Percentiles rank a stretch among this genome's conserved stretches.
Conservation (phyloP, 2,113 vertebrate genomes). For the Grammomys dolichurus region DNA sequence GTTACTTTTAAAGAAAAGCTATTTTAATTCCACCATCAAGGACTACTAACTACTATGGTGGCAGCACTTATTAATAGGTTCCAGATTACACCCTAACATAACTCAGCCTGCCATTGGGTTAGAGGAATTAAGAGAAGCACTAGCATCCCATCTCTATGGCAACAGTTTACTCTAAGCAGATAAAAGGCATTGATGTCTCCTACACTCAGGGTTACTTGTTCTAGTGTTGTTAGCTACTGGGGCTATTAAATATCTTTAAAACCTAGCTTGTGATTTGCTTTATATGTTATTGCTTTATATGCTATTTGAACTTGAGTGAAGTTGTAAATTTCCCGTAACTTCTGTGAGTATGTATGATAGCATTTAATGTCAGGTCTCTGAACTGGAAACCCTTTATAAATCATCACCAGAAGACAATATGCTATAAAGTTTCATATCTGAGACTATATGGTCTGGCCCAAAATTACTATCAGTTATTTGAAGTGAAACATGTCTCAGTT, state of each 20-base stretch:
- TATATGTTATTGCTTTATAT: neutral
- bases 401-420: neutral
- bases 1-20: neutral
- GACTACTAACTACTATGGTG: neutral
- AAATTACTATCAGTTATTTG: neutral
- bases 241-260: conserved; percentile 43
- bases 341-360: neutral
- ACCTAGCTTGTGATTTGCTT: neutral
- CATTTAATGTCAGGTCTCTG: neutral
- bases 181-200: neutral
- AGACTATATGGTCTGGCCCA: neutral
- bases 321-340: conserved; percentile 13
- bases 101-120: neutral
- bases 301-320: neutral
- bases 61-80: conserved; percentile 29
- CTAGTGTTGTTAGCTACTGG: neutral
- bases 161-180: neutral
- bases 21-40: neutral
- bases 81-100: neutral
- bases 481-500: neutral
- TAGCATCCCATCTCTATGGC: conserved; percentile 33
- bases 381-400: neutral
- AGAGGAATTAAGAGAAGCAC: conserved; percentile 10
- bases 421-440: neutral
- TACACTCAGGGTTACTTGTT: conserved; percentile 11